A percentile compares a stretch with the other conserved stretches of the same genome.
phyloP scores from a whole-genome alignment of 2,888 invertebrate genomes.

The Criorhina ranunculi region DNA sequence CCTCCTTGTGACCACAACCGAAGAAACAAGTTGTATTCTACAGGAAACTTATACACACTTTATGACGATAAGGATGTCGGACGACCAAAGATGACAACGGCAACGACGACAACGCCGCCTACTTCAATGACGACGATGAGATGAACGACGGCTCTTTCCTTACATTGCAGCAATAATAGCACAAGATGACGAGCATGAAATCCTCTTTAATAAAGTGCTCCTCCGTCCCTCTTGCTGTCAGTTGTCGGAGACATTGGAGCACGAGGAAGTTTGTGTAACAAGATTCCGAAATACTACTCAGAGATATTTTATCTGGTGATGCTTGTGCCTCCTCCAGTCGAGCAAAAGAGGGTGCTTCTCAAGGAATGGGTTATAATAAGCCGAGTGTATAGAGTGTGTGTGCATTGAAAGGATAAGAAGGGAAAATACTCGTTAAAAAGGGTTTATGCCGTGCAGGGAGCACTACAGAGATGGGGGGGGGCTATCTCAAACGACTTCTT shows the following conservation, averaged over 20 bases:
- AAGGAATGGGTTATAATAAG: slow-evolving; percentile 34
- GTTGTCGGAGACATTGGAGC: slow-evolving; percentile 4
- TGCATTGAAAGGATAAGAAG: slow-evolving; percentile 45
- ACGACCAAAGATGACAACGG: neutral
- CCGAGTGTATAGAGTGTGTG: neutral
- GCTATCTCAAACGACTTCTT: slow-evolving; percentile 72
- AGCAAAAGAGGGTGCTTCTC: slow-evolving; percentile 43
- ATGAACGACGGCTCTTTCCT: slow-evolving; percentile 21
- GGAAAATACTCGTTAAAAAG: slow-evolving; percentile 73
- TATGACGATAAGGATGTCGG: slow-evolving; percentile 21
- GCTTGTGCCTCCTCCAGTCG: slow-evolving; percentile 31
- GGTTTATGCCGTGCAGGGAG: slow-evolving; percentile 35
- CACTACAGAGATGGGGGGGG: slow-evolving; percentile 5
- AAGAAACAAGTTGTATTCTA: slow-evolving; percentile 36
- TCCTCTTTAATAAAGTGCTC: slow-evolving; percentile 67
- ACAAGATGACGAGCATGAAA: slow-evolving; percentile 69
- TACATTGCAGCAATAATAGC: slow-evolving; percentile 60
- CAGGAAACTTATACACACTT: slow-evolving; percentile 24
- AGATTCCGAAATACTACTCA: slow-evolving; percentile 63
- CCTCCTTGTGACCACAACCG: slow-evolving; percentile 36
- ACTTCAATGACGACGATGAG: slow-evolving; percentile 15
- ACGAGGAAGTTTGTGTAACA: slow-evolving; percentile 63
- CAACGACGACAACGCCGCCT: neutral
- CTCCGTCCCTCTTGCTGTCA: neutral
- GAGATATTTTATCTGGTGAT: slow-evolving; percentile 64